Evolutionary conservation across 1,140 invertebrate species (phyloP).

Genomic region (Phymastichus coffea): DNA sequence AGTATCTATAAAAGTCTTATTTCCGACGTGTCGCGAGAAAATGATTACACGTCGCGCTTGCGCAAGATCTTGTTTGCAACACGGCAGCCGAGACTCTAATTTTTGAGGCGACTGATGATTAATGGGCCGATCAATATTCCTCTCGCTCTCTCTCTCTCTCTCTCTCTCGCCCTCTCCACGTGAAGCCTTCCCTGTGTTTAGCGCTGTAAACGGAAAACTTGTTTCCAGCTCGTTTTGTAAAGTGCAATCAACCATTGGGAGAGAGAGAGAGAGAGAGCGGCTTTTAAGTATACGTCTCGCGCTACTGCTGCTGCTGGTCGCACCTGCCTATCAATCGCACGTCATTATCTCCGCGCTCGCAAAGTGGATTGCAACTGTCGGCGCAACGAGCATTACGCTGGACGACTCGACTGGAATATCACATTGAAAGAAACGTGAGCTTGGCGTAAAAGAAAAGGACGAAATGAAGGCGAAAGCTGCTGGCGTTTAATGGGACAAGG

Average conservation of each 20-base stretch:
- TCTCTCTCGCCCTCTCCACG: no score
- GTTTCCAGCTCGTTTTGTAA: conserved; percentile 5
- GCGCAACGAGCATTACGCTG: background rate
- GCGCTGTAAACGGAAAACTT: conserved; percentile 13
- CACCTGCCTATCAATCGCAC: background rate
- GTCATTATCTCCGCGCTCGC: no score
- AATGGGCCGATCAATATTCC: background rate
- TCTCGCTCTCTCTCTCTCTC: background rate
- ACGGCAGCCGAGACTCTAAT: conserved; percentile 1
- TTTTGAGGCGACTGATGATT: conserved; percentile 10
- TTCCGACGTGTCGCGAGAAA: background rate
- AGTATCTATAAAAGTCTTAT: conserved; percentile 13
- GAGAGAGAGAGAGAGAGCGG: no score
- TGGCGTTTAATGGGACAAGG: no score
- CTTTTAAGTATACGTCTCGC: no score
- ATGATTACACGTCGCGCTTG: background rate
- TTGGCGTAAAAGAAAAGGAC: no score
- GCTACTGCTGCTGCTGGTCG: background rate
- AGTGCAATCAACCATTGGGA: background rate
- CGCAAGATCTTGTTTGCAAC: conserved; percentile 17
- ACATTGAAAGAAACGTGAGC: no score
- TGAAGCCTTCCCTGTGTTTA: background rate
- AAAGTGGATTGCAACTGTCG: no score
- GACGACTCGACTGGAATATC: background rate
- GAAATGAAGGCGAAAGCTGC: no score